phyloP scores from a whole-genome alignment of 2,113 vertebrate species.

The Struthidea cinerea region DNA sequence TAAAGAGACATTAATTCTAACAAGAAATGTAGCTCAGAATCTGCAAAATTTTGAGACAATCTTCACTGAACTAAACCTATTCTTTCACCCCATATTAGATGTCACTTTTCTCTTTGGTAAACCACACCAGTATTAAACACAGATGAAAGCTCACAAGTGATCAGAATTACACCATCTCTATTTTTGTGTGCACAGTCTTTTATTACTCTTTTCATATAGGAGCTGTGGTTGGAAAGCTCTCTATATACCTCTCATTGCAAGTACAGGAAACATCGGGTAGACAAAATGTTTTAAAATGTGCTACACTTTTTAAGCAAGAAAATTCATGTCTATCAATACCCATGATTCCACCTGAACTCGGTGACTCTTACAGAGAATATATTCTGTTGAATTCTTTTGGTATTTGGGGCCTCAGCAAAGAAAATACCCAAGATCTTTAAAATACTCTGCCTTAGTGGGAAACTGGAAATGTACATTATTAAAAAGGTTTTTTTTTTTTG shows the following conservation, averaged over 20 bases:
- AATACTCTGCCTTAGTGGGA: background rate
- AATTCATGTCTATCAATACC: background rate
- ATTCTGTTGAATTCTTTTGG: background rate
- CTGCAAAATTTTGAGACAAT: background rate
- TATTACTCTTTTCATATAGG: background rate
- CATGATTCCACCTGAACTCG: background rate
- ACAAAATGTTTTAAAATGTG: background rate
- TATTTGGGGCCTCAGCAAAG: background rate
- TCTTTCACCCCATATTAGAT: background rate
- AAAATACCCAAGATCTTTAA: background rate
- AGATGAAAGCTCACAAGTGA: background rate
- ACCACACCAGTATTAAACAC: background rate
- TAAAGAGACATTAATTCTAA: background rate
- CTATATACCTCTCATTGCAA: background rate
- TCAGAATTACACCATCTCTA: background rate
- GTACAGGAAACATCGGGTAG: background rate
- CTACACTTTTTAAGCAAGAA: background rate
- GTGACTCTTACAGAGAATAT: background rate
- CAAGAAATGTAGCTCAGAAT: background rate
- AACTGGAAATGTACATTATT: background rate
- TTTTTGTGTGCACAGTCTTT: background rate
- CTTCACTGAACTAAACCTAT: background rate
- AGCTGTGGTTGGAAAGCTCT: background rate
- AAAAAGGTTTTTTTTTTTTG: background rate
- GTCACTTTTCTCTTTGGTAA: background rate